These are phyloP conservation scores for Tubulanus polymorphus DNA, from an alignment of 2,888 invertebrate genomes.

Conservation along the genomic window DNA sequence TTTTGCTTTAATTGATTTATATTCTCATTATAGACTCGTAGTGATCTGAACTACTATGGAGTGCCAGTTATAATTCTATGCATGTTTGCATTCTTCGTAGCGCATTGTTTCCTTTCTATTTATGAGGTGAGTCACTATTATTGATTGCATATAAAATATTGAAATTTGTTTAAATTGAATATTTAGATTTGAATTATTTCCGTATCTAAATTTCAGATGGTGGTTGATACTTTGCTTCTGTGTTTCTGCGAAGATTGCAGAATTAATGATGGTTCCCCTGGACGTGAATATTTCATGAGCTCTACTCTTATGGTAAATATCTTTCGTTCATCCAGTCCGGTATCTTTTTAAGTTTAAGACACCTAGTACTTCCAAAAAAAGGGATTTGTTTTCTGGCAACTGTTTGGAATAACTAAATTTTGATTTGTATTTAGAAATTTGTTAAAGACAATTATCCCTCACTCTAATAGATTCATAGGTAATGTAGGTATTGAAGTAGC, in stretches of 20 bases:
- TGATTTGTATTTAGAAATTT: too few relatives aligned
- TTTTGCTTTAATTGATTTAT: neutral
- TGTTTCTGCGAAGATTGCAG: slow-evolving; percentile 92
- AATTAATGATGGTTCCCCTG: slow-evolving; percentile 63
- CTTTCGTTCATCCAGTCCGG: too few relatives aligned
- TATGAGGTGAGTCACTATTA: slow-evolving; percentile 71
- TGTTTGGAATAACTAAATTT: too few relatives aligned
- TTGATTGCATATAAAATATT: neutral
- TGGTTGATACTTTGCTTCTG: slow-evolving; percentile 86
- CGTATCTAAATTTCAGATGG: slow-evolving; percentile 67
- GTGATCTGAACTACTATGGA: slow-evolving; percentile 43
- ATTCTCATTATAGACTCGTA: slow-evolving; percentile 20
- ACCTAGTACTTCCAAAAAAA: too few relatives aligned
- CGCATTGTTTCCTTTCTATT: slow-evolving; percentile 86
- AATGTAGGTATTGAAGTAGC: too few relatives aligned
- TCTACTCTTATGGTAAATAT: slow-evolving; percentile 45
- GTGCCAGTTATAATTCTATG: slow-evolving; percentile 76
- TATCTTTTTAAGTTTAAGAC: too few relatives aligned
- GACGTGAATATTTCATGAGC: slow-evolving; percentile 52
- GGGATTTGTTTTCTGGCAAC: too few relatives aligned
- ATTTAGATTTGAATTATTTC: neutral
- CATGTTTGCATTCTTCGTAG: slow-evolving; percentile 83
- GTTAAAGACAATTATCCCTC: too few relatives aligned
- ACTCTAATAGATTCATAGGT: too few relatives aligned
- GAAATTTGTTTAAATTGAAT: neutral